Evolutionary conservation across 2,888 invertebrate species (phyloP).

Genomic region (Theretra japonica): DNA sequence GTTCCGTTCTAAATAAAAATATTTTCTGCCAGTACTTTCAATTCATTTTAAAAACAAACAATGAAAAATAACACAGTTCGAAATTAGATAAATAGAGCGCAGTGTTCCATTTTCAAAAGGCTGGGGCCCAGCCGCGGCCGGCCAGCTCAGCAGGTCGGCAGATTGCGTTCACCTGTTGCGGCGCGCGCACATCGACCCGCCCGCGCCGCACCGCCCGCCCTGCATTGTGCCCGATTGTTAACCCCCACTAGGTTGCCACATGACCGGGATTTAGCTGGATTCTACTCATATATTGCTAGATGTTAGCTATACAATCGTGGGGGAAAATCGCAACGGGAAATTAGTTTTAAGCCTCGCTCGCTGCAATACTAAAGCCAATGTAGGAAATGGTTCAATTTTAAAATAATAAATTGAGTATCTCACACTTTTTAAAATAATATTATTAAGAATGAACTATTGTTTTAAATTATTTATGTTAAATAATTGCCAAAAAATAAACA

Average conservation of each 20-base stretch:
- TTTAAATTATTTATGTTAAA: neutral
- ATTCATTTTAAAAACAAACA: neutral
- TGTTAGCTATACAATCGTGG: neutral
- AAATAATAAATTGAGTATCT: neutral
- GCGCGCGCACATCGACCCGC: slow-evolving; percentile 81
- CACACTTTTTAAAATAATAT: no score
- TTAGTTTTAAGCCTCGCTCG: neutral
- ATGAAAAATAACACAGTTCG: neutral
- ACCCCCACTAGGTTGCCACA: slow-evolving; percentile 59
- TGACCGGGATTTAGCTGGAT: slow-evolving; percentile 28
- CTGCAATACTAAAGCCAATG: neutral
- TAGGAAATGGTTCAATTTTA: neutral
- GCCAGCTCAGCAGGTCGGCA: slow-evolving; percentile 28
- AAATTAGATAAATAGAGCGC: slow-evolving; percentile 5
- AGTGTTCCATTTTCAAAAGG: slow-evolving; percentile 23
- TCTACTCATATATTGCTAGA: slow-evolving; percentile 8
- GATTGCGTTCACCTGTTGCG: slow-evolving; percentile 75
- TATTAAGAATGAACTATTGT: no score
- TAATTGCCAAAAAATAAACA: neutral
- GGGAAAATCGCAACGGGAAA: neutral
- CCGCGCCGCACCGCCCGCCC: slow-evolving; percentile 40
- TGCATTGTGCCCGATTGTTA: slow-evolving; percentile 62
- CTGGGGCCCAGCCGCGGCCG: slow-evolving; percentile 20
- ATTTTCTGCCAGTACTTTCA: neutral
- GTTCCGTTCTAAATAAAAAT: neutral